Base-by-base conservation (phyloP, 1,140 invertebrate species). In the Dendrolimus punctatus region DNA sequence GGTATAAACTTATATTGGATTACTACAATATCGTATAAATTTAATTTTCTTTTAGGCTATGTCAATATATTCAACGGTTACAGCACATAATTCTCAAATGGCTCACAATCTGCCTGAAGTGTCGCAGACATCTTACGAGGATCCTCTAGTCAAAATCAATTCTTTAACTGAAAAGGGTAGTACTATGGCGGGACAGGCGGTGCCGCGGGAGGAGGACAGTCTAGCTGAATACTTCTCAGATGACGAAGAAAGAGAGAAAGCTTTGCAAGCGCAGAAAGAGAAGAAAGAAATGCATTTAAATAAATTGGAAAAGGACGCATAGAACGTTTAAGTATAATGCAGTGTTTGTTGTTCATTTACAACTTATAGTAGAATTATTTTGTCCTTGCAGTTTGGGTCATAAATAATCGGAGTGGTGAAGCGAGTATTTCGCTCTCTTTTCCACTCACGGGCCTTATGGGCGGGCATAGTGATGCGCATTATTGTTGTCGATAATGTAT, bases 21-120 rank as follows among this genome's bases (percentile, higher is more conserved):
- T 23, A 23, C 23, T 23, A 23, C 23, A 23, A 23, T 23, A 23
- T 23, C 3, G 23, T 45, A 45, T 6, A 45, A n/a, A 23, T 8
- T 6, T 9, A 2, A 36, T 61, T 46, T 53, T 8, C 51, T 88
- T 89, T 8, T 66, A 93, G 91, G 92, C 92, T 5, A 89, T 93
- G 89, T 85, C 90, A 41, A 92, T 93, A 68, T 93, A 93, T 71
- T 91, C 91, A 50, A 90, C 90, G 56, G 87, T 93, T n/a, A 80
- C 89, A 40, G 71, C 76, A 23, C 74, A 88, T 56, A 81, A 77
- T 41, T 56, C 57, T 7, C 73, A 81, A 54, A 36, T 60, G 6
- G 39, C 37, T 37, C 62, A 63, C 45, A 64, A 36, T 37, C 68
- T 55, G 39, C 57, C 69, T 3, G 76, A 75, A 49, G 41, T 68